These are phyloP conservation scores for Apteryx owenii DNA, from an alignment of 2,113 vertebrate species.

Conservation along the genomic window DNA sequence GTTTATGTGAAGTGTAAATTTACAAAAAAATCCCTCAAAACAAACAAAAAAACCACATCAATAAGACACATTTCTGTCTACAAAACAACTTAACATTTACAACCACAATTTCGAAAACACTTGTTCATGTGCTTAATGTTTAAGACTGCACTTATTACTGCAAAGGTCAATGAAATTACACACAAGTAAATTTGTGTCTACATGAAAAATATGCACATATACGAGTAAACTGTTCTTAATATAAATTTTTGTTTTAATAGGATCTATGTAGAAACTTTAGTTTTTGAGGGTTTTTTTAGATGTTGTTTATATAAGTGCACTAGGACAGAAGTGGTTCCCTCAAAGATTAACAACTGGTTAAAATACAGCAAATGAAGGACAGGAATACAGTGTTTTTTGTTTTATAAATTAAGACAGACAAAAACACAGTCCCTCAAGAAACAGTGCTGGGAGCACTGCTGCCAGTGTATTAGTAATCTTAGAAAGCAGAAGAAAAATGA, in stretches of 20 bases:
- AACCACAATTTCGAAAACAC: constrained; percentile 22
- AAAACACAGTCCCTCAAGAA: neutral
- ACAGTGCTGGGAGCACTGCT: neutral
- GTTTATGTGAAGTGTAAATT: constrained; percentile 51
- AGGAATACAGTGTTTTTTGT: neutral
- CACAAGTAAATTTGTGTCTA: neutral
- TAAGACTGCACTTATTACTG: constrained; percentile 19
- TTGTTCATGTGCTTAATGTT: neutral
- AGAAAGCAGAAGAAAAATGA: neutral
- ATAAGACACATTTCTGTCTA: neutral
- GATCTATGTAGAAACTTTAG: neutral
- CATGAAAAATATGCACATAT: neutral
- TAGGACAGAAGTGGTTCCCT: neutral
- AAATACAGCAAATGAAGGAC: neutral
- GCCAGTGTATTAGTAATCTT: neutral
- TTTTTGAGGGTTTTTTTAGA: constrained; percentile 22
- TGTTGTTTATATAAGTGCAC: neutral
- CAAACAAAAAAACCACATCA: constrained; percentile 55
- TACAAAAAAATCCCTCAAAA: constrained; percentile 50
- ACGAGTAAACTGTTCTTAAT: neutral
- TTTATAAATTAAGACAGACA: neutral
- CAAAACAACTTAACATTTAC: constrained; percentile 46
- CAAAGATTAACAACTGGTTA: neutral
- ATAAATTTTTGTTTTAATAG: neutral
- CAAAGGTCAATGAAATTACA: constrained; percentile 24